These are phyloP conservation scores for Tetrapedia diversipes DNA, from an alignment of 2,888 invertebrate species.

Conservation along the genomic window DNA sequence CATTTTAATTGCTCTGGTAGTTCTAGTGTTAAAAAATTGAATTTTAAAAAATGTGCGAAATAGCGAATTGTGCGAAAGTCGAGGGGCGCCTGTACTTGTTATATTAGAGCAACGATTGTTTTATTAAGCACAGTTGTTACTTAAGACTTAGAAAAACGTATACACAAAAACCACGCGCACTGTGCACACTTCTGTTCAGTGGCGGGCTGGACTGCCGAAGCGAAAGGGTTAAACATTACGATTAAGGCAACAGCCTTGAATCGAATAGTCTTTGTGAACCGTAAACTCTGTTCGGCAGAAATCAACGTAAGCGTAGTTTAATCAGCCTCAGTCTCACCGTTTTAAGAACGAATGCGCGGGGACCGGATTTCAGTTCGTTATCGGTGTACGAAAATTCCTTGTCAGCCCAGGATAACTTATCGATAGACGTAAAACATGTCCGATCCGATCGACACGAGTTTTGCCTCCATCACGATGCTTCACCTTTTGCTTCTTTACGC, in stretches of 20 bases:
- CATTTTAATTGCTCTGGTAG: too few species aligned
- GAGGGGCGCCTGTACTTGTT: too few species aligned
- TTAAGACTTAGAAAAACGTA: too few species aligned
- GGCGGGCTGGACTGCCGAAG: too few species aligned
- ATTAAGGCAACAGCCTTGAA: constrained; percentile 45
- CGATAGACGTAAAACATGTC: neutral
- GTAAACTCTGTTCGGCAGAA: constrained; percentile 55
- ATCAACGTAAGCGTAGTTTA: constrained; percentile 66
- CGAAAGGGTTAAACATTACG: constrained; percentile 5
- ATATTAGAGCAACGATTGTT: too few species aligned
- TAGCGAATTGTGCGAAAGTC: too few species aligned
- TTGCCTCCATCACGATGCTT: constrained; percentile 1
- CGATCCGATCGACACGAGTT: constrained; percentile 25
- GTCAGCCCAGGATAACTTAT: constrained; percentile 1
- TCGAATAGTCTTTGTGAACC: constrained; percentile 35
- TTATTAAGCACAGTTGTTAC: too few species aligned
- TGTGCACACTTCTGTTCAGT: too few species aligned
- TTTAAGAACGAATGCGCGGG: constrained; percentile 35
- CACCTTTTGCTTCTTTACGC: constrained; percentile 22
- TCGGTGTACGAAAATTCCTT: constrained; percentile 3
- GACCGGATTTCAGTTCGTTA: constrained; percentile 30
- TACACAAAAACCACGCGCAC: too few species aligned
- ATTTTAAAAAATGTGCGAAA: too few species aligned
- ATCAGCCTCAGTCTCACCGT: constrained; percentile 58
- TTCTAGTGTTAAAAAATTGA: too few species aligned